Evolutionary conservation across 2,113 vertebrate genomes (phyloP).

Genomic region (Sarotherodon lohbergeri): DNA sequence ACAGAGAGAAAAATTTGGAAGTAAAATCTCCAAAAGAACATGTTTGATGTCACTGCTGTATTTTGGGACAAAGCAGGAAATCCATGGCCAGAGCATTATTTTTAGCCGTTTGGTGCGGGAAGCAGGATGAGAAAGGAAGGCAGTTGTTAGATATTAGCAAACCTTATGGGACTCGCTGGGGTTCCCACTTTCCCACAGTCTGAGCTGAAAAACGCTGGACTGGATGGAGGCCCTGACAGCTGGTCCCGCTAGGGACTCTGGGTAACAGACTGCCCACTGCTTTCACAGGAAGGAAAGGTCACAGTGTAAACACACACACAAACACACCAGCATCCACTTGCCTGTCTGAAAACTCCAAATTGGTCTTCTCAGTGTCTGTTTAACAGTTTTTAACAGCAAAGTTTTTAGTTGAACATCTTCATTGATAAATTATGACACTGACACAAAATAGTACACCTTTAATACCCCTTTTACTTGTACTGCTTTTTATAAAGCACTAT

Average conservation of each 20-base stretch:
- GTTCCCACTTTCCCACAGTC: conserved; percentile 75
- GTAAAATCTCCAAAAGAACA: not conserved
- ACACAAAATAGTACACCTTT: fast-evolving
- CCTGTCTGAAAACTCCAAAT: not conserved
- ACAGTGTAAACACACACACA: conserved; percentile 37
- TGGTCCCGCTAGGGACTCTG: conserved; percentile 45
- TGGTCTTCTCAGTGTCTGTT: fast-evolving
- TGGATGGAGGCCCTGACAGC: conserved; percentile 69
- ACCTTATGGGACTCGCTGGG: conserved; percentile 39
- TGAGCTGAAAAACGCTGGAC: conserved; percentile 57
- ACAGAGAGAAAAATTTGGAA: not conserved
- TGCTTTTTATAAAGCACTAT: not conserved
- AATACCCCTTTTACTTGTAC: not conserved
- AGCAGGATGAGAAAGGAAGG: conserved; percentile 31
- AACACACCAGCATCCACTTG: not conserved
- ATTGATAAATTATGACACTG: not conserved
- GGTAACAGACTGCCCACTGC: conserved; percentile 38
- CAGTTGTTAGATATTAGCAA: conserved; percentile 42
- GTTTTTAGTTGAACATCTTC: not conserved
- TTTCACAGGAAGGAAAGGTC: conserved; percentile 63
- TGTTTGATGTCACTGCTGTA: not conserved
- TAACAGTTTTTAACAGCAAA: not conserved
- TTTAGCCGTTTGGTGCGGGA: conserved; percentile 48
- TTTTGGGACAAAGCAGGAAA: not conserved
- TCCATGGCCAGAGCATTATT: conserved; percentile 12